phyloP scores from a whole-genome alignment of 2,797 vertebrate genomes.

The Myotis myotis region DNA sequence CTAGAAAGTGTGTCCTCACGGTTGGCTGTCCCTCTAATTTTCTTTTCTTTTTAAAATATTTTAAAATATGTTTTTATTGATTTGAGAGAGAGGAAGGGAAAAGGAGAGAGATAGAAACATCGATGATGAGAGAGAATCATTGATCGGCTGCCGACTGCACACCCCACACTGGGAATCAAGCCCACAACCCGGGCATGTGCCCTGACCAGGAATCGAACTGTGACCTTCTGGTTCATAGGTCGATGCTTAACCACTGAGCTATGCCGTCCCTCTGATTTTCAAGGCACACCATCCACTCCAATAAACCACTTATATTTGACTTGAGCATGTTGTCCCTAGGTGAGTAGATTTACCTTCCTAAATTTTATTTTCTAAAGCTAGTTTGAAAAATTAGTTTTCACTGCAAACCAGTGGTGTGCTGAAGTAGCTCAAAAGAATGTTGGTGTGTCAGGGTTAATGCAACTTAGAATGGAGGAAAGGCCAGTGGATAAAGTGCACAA shows the following conservation, averaged over 20 bases:
- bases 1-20: background rate
- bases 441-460: background rate
- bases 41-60: background rate
- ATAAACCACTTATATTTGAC: background rate
- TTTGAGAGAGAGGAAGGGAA: too few species aligned
- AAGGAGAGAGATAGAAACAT: too few species aligned
- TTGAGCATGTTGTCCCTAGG: background rate
- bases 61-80: too few species aligned
- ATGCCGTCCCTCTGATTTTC: background rate
- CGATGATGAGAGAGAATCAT: too few species aligned
- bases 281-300: background rate
- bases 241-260: too few species aligned
- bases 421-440: background rate
- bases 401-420: background rate
- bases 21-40: background rate
- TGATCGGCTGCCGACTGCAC: too few species aligned
- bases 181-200: too few species aligned
- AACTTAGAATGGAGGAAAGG: background rate
- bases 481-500: background rate
- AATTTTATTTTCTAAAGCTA: slow-evolving; percentile 17
- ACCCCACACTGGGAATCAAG: too few species aligned
- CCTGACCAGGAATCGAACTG: too few species aligned
- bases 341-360: background rate
- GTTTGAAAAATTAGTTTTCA: slow-evolving; percentile 51
- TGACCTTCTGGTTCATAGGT: too few species aligned